These are phyloP conservation scores for Phymastichus coffea DNA, from an alignment of 1,140 invertebrate genomes.

Conservation along the genomic window DNA sequence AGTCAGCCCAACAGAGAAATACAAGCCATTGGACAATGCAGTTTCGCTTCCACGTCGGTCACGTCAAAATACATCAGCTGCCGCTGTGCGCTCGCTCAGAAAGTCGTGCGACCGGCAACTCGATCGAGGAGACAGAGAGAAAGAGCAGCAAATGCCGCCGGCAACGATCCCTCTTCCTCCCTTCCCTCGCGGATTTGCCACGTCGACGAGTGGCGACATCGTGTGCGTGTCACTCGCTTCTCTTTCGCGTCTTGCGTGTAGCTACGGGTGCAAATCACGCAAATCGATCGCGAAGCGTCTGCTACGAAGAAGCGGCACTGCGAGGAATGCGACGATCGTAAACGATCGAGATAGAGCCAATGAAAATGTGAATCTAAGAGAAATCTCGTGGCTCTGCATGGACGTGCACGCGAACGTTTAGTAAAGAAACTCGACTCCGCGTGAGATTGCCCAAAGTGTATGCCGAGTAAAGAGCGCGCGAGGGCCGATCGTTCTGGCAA, in stretches of 20 bases:
- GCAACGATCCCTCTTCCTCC: not conserved
- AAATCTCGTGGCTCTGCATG: not conserved
- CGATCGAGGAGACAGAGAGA: conserved; percentile 18
- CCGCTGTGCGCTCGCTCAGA: conserved; percentile 54
- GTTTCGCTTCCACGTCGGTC: conserved; percentile 42
- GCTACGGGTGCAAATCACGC: no score
- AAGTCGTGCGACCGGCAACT: conserved; percentile 33
- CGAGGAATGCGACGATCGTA: not conserved
- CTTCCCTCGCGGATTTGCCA: conserved; percentile 45
- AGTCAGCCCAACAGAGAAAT: no score
- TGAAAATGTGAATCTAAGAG: not conserved
- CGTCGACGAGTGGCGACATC: conserved; percentile 40
- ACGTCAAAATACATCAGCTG: conserved; percentile 58
- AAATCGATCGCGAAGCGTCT: no score
- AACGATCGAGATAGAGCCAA: not conserved
- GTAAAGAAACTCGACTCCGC: conserved; percentile 5
- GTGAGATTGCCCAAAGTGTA: conserved; percentile 6
- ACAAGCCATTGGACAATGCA: conserved; percentile 52
- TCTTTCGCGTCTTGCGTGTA: not conserved
- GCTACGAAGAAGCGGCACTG: no score
- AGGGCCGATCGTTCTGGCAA: conserved; percentile 44
- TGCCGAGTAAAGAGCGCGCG: no score
- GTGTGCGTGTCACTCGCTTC: not conserved
- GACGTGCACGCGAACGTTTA: not conserved
- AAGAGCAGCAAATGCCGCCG: no score